A percentile compares a stretch with the other conserved stretches of the same genome.
Evolutionary conservation across 2,888 invertebrate species (phyloP).

Genomic region (Conchocele bisecta): DNA sequence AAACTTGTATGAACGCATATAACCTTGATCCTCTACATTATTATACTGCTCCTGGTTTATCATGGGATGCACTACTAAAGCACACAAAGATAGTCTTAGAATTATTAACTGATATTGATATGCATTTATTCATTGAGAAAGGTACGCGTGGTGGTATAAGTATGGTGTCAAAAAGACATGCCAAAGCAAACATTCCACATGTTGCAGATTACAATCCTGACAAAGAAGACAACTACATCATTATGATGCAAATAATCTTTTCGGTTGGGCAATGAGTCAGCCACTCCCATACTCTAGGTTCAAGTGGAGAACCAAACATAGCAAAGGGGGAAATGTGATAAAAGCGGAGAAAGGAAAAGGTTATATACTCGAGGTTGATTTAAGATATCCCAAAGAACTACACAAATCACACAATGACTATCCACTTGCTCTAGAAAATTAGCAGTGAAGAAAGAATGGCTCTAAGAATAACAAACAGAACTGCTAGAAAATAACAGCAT

Average conservation of each 20-base stretch:
- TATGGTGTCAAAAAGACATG: conserved; percentile 61
- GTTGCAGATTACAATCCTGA: conserved; percentile 6
- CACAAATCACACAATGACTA: conserved; percentile 35
- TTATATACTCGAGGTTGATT: too few relatives aligned
- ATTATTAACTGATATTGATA: conserved; percentile 67
- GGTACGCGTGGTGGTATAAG: conserved; percentile 45
- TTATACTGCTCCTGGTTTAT: conserved; percentile 70
- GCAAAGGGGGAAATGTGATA: too few relatives aligned
- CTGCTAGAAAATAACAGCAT: conserved; percentile 53
- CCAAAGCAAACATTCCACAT: conserved; percentile 68
- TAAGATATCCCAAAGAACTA: too few relatives aligned
- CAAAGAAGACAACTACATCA: conserved; percentile 21
- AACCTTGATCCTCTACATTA: conserved; percentile 69
- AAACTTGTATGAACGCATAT: too few relatives aligned
- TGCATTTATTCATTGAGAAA: conserved; percentile 58
- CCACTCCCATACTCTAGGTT: too few relatives aligned
- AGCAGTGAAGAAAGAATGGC: conserved; percentile 62
- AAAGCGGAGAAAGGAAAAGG: too few relatives aligned
- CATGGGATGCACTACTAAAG: conserved; percentile 75
- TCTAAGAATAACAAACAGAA: conserved; percentile 43
- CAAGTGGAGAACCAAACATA: too few relatives aligned
- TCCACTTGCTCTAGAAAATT: conserved; percentile 50
- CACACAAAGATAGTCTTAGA: conserved; percentile 64
- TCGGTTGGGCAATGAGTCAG: conserved; percentile 47
- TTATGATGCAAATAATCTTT: conserved; percentile 50